Conservation (phyloP, 2,113 vertebrate genomes). For the Hydrolagus affinis region DNA sequence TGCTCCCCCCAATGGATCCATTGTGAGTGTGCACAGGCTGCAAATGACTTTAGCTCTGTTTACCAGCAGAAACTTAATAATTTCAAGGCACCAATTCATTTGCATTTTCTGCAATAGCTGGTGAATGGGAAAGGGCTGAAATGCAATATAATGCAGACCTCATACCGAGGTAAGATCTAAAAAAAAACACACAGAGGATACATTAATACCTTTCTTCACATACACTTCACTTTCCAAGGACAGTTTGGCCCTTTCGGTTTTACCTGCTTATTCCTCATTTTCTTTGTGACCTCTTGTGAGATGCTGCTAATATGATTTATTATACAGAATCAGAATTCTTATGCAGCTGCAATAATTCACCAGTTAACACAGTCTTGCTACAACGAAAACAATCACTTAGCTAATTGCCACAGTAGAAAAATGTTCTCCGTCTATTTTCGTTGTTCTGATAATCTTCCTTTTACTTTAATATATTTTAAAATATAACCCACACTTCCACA, state of each 20-base stretch:
- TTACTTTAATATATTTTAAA: conserved; percentile 19
- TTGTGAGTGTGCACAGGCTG: conserved; percentile 4
- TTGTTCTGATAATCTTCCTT: conserved; percentile 29
- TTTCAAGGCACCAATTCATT: conserved; percentile 31
- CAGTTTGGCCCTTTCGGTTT: not conserved
- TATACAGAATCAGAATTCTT: conserved; percentile 32
- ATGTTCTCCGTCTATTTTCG: conserved; percentile 28
- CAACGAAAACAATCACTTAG: conserved; percentile 26
- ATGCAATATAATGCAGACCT: not conserved
- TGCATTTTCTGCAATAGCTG: conserved; percentile 5
- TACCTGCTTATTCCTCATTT: not conserved
- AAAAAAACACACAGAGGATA: not conserved
- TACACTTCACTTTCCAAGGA: not conserved
- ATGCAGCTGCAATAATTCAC: conserved; percentile 33
- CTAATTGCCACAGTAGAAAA: conserved; percentile 31
- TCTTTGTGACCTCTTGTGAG: not conserved
- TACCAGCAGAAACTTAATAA: conserved; percentile 19
- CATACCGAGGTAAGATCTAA: conserved; percentile 9
- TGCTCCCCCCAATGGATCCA: conserved; percentile 1
- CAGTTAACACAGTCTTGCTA: conserved; percentile 32
- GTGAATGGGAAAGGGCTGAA: conserved; percentile 9
- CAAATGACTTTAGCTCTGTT: conserved; percentile 25
- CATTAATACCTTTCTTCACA: not conserved
- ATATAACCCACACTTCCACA: conserved; percentile 42
- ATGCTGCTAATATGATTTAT: conserved; percentile 30